phyloP scores from a whole-genome alignment of 2,113 vertebrate genomes.

The Corapipo altera region DNA sequence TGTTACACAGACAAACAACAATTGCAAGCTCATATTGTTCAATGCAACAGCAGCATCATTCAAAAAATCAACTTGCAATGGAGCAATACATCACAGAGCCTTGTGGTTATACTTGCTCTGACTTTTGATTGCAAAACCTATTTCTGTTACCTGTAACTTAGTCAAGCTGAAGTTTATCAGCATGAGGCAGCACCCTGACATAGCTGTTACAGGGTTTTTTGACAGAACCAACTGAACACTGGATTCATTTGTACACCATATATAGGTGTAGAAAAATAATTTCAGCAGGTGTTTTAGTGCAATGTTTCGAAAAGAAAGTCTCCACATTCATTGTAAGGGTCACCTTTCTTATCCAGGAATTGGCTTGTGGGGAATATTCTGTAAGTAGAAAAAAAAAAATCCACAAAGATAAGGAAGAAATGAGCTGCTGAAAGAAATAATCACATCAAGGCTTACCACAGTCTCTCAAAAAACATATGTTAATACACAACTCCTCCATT shows the following conservation, averaged over 20 bases:
- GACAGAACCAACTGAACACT: neutral
- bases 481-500: neutral
- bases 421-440: neutral
- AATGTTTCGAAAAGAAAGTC: neutral
- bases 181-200: neutral
- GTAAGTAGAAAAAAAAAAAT: neutral
- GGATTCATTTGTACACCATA: neutral
- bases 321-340: neutral
- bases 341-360: neutral
- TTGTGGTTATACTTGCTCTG: neutral
- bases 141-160: neutral
- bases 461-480: neutral
- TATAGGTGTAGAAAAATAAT: neutral
- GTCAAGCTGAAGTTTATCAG: neutral
- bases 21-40: neutral
- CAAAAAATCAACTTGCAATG: neutral
- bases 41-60: neutral
- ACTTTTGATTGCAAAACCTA: neutral
- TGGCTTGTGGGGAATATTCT: neutral
- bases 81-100: neutral
- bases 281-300: neutral
- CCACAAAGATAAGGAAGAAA: neutral
- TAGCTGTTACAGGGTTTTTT: neutral
- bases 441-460: neutral
- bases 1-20: neutral